Base-by-base conservation (phyloP, 1,140 invertebrate species). In the Drosophila malerkotliana region DNA sequence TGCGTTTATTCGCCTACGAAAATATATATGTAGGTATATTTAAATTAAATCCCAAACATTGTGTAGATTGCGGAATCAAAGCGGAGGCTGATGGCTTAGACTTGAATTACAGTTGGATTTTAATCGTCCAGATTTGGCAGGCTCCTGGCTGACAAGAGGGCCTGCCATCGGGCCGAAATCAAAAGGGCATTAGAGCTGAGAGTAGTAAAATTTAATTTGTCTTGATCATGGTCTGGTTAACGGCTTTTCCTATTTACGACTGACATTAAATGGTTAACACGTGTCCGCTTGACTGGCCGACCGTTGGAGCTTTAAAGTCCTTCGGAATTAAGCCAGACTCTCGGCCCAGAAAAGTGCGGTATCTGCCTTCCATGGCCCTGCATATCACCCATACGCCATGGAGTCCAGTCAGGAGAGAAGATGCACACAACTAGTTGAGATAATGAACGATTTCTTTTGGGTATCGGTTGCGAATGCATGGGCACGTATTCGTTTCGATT, bases 11-110 rank as follows among this genome's bases (percentile, higher is more conserved):
- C 34, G 28, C 39, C 18, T 52, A 62, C 15, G 41, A 71, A 66
- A 71, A 66, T 67, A 69, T 57, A 21, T 32, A 10, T 18, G 18
- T 57, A 30, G 24, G 53, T 60, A 49, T 54, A 85, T 77, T 81
- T 87, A 81, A 87, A 87, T 85, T 74, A 85, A 85, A 81, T 85
- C 77, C 80, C 66, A 78, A 87, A 78, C 68, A 67, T 52, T 69
- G 59, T 71, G 56, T 12, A 45, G 56, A 78, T 72, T 77, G 57
- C 28, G 59, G 63, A 58, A 53, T 60, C 60, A 47, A 60, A 57
- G 52, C 45, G 63, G 21, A 49, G 61, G 54, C 21, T 21, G 37
- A 9, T 14, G 52, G n/a, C 64, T 41, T 15, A 15, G 39, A 48
- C 57, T 41, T 53, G 26, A 61, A 45, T 64, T 72, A 63, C 64